Percentiles rank a stretch among this genome's conserved stretches.
Evolutionary conservation across 1,140 invertebrate species (phyloP).

Genomic region (Pseudomyrmex sp.): DNA sequence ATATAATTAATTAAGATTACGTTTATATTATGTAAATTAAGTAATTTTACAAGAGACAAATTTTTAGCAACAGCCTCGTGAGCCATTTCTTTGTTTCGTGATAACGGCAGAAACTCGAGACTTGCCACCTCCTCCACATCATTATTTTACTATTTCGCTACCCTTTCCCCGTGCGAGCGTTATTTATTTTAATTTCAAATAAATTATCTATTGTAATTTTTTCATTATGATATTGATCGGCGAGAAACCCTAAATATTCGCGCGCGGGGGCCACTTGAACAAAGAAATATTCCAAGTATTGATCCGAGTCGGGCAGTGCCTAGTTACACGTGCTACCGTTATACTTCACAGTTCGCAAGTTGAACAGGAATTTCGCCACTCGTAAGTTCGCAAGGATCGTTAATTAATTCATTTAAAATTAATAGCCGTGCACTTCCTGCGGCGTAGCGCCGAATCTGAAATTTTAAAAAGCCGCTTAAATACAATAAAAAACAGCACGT

Average conservation of each 20-base stretch:
- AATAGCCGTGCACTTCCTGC: background rate
- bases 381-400: background rate
- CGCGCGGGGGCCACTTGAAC: background rate
- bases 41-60: too few relatives aligned
- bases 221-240: slow-evolving; percentile 33
- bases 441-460: background rate
- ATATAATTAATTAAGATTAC: too few relatives aligned
- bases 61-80: too few relatives aligned
- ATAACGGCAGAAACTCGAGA: too few relatives aligned
- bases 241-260: slow-evolving; percentile 54
- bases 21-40: too few relatives aligned
- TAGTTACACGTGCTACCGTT: slow-evolving; percentile 31
- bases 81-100: too few relatives aligned
- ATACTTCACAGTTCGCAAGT: slow-evolving; percentile 39
- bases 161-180: too few relatives aligned
- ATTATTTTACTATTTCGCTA: too few relatives aligned
- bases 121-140: too few relatives aligned
- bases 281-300: slow-evolving; percentile 61
- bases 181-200: too few relatives aligned
- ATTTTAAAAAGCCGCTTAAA: background rate
- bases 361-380: slow-evolving; percentile 25
- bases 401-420: slow-evolving; percentile 10
- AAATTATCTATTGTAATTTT: background rate
- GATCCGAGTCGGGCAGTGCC: slow-evolving; percentile 43
- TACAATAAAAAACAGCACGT: too few relatives aligned